phyloP scores from a whole-genome alignment of 2,113 vertebrate species.

The Lucifuga dentata region DNA sequence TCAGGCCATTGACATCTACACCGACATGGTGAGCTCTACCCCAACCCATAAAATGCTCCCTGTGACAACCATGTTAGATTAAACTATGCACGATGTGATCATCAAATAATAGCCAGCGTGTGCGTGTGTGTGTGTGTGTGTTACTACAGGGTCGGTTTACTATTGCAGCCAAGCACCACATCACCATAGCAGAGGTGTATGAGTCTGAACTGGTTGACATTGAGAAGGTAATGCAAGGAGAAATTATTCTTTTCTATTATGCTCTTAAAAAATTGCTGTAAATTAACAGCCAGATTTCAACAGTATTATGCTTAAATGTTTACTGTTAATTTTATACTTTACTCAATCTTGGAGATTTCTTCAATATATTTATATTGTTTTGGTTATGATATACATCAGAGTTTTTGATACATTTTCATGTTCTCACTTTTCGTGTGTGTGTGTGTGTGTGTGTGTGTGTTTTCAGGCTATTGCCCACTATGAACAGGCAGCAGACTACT shows the following conservation, averaged over 20 bases:
- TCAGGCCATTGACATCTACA: conserved; percentile 99
- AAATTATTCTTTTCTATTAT: too few relatives aligned
- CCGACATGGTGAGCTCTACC: conserved; percentile 93
- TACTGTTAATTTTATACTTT: too few relatives aligned
- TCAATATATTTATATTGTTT: too few relatives aligned
- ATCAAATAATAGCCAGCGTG: conserved; percentile 1
- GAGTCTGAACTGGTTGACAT: conserved; percentile 98
- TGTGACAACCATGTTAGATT: neutral
- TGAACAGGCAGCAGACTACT: conserved; percentile 98
- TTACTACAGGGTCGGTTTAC: conserved; percentile 92
- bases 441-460: neutral
- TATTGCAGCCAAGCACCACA: conserved; percentile 98
- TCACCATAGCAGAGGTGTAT: conserved; percentile 98
- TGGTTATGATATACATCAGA: too few relatives aligned
- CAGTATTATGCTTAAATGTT: too few relatives aligned
- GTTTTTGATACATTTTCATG: too few relatives aligned
- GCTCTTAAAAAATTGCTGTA: too few relatives aligned
- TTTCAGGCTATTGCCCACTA: conserved; percentile 96
- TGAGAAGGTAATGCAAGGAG: conserved; percentile 88
- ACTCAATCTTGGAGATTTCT: too few relatives aligned
- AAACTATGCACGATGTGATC: neutral
- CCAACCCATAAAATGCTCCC: neutral
- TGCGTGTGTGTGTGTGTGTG: conserved; percentile 22
- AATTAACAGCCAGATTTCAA: too few relatives aligned
- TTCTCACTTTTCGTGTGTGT: neutral